Evolutionary conservation across 2,113 vertebrate species (phyloP).

Genomic region (Otolemur garnettii): DNA sequence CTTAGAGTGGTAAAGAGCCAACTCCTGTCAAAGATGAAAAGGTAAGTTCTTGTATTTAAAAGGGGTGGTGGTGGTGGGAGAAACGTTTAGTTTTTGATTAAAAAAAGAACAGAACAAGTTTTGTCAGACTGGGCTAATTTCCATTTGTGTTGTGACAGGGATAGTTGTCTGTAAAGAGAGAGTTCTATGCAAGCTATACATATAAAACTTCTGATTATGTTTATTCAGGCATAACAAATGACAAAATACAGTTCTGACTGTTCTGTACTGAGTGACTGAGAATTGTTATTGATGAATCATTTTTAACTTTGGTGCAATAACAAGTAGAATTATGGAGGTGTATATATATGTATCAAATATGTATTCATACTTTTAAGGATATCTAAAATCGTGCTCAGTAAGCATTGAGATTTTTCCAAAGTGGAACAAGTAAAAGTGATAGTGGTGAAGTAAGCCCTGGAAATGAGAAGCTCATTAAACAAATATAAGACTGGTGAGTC

Average conservation of each 20-base stretch:
- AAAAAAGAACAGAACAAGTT: neutral
- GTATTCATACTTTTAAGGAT: neutral
- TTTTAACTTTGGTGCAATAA: neutral
- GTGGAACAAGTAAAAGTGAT: neutral
- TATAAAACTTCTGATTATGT: neutral
- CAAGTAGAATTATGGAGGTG: neutral
- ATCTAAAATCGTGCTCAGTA: neutral
- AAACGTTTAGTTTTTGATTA: neutral
- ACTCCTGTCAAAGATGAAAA: neutral
- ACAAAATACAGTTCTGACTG: neutral
- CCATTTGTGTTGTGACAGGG: neutral
- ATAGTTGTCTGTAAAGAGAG: neutral
- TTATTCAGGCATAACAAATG: neutral
- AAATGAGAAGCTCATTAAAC: neutral
- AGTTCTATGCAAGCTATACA: accelerated
- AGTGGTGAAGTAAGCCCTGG: neutral
- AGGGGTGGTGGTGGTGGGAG: neutral
- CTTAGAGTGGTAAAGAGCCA: neutral
- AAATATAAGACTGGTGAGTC: neutral
- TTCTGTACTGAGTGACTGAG: neutral
- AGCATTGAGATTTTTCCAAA: neutral
- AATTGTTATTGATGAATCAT: neutral
- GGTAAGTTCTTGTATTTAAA: constrained; percentile 30
- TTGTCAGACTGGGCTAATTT: neutral
- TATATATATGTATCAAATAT: neutral